A percentile compares a stretch with the other conserved stretches of the same genome.
These are phyloP conservation scores for Cephalopachus bancanus DNA, from an alignment of 2,797 vertebrate species.

Conservation along the genomic window DNA sequence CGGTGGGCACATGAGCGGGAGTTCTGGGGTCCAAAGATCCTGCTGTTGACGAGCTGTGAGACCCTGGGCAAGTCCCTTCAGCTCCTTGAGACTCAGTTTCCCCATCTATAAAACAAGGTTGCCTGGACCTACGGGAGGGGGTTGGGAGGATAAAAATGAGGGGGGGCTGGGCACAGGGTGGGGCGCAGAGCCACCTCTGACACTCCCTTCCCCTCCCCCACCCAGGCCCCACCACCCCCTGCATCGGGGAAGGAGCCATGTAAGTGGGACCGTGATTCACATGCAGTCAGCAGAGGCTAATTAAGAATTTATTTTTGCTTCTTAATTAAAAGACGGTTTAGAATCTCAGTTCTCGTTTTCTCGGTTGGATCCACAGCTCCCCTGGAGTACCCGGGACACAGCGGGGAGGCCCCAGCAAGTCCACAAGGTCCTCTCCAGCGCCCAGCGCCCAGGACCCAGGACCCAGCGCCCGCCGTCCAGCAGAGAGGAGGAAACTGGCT, in stretches of 20 bases:
- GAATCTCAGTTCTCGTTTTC: slow-evolving; percentile 70
- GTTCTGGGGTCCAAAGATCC: background rate
- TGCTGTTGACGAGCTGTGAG: background rate
- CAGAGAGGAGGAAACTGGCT: background rate
- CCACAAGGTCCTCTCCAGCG: background rate
- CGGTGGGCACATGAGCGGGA: no score
- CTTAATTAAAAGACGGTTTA: slow-evolving; percentile 77
- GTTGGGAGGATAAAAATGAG: background rate
- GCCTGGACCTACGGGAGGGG: rapidly evolving
- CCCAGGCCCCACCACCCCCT: background rate
- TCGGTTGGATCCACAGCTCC: slow-evolving; percentile 57
- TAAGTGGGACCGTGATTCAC: slow-evolving; percentile 74
- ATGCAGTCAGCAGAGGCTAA: slow-evolving; percentile 74
- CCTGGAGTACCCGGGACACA: background rate
- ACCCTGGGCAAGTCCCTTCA: background rate
- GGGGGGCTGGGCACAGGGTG: no score
- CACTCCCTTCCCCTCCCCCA: background rate
- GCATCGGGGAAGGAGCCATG: slow-evolving; percentile 6
- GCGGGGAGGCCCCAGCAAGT: background rate
- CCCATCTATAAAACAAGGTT: background rate
- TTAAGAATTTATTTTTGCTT: slow-evolving; percentile 81
- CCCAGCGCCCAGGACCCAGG: background rate
- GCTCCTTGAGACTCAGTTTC: background rate
- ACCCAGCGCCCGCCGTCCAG: background rate
- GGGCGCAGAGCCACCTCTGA: no score